A percentile compares a stretch with the other conserved stretches of the same genome.
These are phyloP conservation scores for Spongilla lacustris DNA, from an alignment of 37 sponge, comb jelly and placozoan genomes.

Conservation along the genomic window DNA sequence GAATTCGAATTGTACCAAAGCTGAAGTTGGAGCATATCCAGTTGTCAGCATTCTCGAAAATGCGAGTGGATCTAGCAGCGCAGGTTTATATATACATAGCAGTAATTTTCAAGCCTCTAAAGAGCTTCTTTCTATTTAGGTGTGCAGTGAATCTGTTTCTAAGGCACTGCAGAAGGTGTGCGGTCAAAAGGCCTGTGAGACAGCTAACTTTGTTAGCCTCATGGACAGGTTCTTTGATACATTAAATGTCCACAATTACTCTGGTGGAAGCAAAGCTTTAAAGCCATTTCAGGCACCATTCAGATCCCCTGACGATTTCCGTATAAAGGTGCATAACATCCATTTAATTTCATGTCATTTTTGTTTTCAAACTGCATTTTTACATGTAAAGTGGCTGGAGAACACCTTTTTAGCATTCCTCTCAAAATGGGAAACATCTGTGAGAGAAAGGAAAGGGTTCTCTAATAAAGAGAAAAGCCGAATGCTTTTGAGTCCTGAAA, in stretches of 20 bases:
- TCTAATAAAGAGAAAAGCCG: constrained; percentile 7
- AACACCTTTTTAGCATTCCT: constrained; percentile 37
- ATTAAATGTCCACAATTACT: constrained; percentile 23
- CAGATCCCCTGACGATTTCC: constrained; percentile 1
- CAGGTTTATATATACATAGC: constrained; percentile 12
- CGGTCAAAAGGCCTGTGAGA: constrained; percentile 11
- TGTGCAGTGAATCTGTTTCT: constrained; percentile 42
- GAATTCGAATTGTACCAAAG: constrained; percentile 9
- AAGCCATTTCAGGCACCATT: constrained; percentile 46
- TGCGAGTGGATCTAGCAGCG: constrained; percentile 40
- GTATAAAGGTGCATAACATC: constrained; percentile 16
- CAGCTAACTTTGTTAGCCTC: constrained; percentile 32
- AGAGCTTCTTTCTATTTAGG: constrained; percentile 7
- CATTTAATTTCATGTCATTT: background rate
- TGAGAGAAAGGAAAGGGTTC: background rate
- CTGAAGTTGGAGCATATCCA: constrained; percentile 21
- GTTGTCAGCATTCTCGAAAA: background rate
- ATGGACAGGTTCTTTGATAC: constrained; percentile 51
- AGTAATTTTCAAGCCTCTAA: background rate
- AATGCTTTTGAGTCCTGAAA: constrained; percentile 33
- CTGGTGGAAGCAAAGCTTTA: constrained; percentile 6
- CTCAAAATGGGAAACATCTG: constrained; percentile 29
- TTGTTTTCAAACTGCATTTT: too few species aligned
- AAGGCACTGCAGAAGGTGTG: constrained; percentile 13
- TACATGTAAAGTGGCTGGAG: constrained; percentile 49